These are phyloP conservation scores for Acomys russatus DNA, from an alignment of 2,797 vertebrate species.

Conservation along the genomic window DNA sequence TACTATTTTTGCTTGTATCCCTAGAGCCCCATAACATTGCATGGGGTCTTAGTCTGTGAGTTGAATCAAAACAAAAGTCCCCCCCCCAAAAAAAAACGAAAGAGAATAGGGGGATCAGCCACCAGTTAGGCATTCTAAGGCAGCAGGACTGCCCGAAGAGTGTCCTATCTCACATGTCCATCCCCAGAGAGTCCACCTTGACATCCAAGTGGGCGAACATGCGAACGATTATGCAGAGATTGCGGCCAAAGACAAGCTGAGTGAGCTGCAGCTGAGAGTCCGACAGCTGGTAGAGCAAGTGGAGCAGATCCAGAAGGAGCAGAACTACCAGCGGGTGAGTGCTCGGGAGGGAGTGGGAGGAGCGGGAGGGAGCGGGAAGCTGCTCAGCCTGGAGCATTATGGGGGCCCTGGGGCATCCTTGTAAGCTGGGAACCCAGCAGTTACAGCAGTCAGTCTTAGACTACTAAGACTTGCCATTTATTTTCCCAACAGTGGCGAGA, in stretches of 20 bases:
- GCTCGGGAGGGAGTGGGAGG: background rate
- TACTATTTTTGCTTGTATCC: background rate
- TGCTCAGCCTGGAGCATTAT: background rate
- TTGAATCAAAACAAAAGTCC: background rate
- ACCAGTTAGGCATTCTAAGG: background rate
- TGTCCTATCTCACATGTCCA: background rate
- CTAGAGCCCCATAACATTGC: background rate
- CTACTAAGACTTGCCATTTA: background rate
- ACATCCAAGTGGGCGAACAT: constrained; percentile 96
- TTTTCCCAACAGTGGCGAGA: constrained; percentile 92
- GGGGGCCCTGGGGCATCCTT: background rate
- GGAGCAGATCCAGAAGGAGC: constrained; percentile 97
- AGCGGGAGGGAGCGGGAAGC: background rate
- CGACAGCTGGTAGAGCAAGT: constrained; percentile 96
- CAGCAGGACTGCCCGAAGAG: background rate
- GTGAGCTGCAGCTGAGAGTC: constrained; percentile 95
- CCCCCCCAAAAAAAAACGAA: background rate
- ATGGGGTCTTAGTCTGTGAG: background rate
- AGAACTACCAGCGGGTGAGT: constrained; percentile 96
- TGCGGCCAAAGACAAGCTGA: constrained; percentile 96
- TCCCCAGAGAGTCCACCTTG: constrained; percentile 94
- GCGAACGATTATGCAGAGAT: constrained; percentile 97
- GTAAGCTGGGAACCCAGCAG: background rate
- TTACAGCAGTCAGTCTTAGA: background rate
- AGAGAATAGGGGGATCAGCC: background rate